Evolutionary conservation across 1,140 invertebrate species (phyloP).

Genomic region (Calephelis virginiensis): DNA sequence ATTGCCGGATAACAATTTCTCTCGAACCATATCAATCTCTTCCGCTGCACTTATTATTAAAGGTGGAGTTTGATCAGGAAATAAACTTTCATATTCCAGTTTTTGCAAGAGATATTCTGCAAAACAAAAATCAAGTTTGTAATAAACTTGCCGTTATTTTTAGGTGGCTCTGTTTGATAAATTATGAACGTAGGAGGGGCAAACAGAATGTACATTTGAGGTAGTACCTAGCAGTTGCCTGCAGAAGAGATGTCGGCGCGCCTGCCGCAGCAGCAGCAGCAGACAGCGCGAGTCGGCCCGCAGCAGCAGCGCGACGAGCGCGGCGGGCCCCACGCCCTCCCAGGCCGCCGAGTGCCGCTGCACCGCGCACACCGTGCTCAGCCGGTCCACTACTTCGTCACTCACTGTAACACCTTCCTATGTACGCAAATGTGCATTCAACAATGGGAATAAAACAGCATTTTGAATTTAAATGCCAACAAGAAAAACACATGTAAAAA

Average conservation of each 20-base stretch:
- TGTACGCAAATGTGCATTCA: too few species aligned
- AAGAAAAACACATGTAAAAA: too few species aligned
- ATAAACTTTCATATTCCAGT: conserved; percentile 77
- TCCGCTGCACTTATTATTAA: conserved; percentile 63
- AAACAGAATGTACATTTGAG: too few species aligned
- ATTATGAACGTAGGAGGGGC: too few species aligned
- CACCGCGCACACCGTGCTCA: conserved; percentile 44
- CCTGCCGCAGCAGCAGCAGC: conserved; percentile 56
- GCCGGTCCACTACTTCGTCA: conserved; percentile 54
- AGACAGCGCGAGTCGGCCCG: conserved; percentile 58
- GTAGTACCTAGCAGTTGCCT: conserved; percentile 57
- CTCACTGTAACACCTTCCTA: conserved; percentile 45
- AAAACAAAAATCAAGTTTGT: conserved; percentile 24
- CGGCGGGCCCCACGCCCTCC: conserved; percentile 48
- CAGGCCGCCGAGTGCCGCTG: conserved; percentile 44
- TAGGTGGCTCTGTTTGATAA: too few species aligned
- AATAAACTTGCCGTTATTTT: too few species aligned
- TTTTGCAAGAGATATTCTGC: conserved; percentile 80
- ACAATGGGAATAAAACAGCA: too few species aligned
- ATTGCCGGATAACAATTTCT: conserved; percentile 54
- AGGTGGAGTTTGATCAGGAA: conserved; percentile 59
- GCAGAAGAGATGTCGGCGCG: conserved; percentile 51
- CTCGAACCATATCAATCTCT: conserved; percentile 59
- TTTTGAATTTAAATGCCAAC: too few species aligned
- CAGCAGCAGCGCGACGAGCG: conserved; percentile 56